Evolutionary conservation across 2,797 vertebrate genomes (phyloP), one percentile per base, ranked within the genome.

Genomic region (Cryptoprocta ferox): DNA sequence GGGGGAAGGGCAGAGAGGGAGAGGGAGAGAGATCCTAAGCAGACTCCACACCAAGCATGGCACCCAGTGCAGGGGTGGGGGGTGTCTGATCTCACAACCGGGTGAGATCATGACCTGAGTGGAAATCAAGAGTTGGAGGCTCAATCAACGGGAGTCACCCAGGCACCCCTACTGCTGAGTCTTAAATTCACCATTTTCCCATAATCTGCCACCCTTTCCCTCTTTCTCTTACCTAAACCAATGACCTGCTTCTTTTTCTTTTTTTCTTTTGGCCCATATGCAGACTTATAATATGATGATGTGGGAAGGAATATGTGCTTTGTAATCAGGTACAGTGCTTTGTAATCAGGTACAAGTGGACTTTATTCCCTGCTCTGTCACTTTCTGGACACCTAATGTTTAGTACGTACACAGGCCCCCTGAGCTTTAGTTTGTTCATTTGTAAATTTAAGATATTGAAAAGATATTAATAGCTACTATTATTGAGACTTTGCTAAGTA

Each of bases 361-460:
- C 94, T 80, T 86, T 83, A 94, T n/a, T 42, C 45, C 8, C 45
- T 37, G 5, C 35, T 2, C 37, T 37, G 28, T 90, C n/a, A 61
- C 45, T 91, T 89, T 89, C n/a, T 65, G n/a, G 18, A 8, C 5
- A 13, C n/a, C 42, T 86, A 15, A 24, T 91, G 39, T 32, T 12
- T 26, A 66, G 13, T 12, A n/a, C 8, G 53, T 24, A 9, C 8
- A 19, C 18, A 39, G 26, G 5, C 9, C 42, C 32, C 28, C 63
- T 94, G 50, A 89, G 50, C 45, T 79, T 91, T 24, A 15, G 11
- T 37, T 78, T 91, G 37, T 75, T 93, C 24, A 37, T 92, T 71
- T 93, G 12, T 56, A 81, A 93, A 84, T 50, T 48, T 71, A 21
- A 9, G 79, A 56, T 81, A 86, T 50, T 45, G 63, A 88, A 85